These are phyloP conservation scores for Amniataba percoides DNA, from an alignment of 2,797 vertebrate genomes.

Conservation along the genomic window DNA sequence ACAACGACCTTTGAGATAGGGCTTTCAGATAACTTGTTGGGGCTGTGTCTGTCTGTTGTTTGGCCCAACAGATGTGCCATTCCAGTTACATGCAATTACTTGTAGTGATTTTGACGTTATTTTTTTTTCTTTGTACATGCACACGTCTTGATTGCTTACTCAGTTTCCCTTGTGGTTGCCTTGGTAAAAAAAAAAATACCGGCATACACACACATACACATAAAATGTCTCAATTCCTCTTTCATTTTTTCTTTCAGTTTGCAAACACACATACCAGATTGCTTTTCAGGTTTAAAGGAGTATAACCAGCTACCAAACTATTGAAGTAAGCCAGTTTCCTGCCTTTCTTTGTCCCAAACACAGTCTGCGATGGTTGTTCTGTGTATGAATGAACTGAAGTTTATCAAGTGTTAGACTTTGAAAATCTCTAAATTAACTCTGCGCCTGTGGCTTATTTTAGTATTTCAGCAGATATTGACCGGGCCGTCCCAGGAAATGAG, in stretches of 20 bases:
- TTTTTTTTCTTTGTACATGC: not conserved
- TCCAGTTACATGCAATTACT: not conserved
- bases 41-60: not conserved
- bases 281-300: not conserved
- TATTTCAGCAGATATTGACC: conserved; percentile 19
- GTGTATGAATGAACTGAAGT: not conserved
- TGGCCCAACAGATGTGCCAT: not conserved
- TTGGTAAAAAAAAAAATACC: conserved; percentile 8
- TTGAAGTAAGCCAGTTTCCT: not conserved
- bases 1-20: not conserved
- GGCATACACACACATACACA: not conserved
- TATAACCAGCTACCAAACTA: not conserved
- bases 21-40: not conserved
- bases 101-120: not conserved
- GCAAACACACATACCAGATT: not conserved
- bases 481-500: not conserved
- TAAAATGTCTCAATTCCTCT: conserved; percentile 1
- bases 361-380: not conserved
- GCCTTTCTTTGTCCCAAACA: not conserved
- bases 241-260: not conserved
- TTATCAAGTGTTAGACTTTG: too few relatives aligned
- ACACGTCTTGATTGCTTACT: not conserved
- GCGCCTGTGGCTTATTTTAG: not conserved
- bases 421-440: not conserved
- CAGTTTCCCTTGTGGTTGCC: not conserved